These are phyloP conservation scores for Nanorana parkeri DNA, from an alignment of 2,113 vertebrate species.

Conservation along the genomic window DNA sequence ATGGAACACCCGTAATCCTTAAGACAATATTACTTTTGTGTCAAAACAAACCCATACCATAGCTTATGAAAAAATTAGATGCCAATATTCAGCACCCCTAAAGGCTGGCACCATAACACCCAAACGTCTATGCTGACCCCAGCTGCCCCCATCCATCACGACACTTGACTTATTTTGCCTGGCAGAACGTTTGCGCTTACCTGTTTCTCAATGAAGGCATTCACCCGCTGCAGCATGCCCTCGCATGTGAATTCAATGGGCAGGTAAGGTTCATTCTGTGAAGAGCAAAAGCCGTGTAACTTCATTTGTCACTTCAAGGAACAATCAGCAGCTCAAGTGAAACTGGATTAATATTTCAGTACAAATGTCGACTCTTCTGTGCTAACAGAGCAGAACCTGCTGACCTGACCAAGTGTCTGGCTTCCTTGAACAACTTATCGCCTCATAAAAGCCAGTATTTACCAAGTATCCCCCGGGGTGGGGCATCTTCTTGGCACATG, in stretches of 20 bases:
- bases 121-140: too few relatives aligned
- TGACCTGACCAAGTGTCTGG: too few relatives aligned
- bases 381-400: too few relatives aligned
- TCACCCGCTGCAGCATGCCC: slow-evolving; percentile 97
- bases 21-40: too few relatives aligned
- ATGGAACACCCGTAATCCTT: too few relatives aligned
- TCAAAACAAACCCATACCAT: too few relatives aligned
- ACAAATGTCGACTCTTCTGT: neutral
- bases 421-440: too few relatives aligned
- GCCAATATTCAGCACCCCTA: neutral
- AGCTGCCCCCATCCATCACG: too few relatives aligned
- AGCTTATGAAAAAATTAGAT: too few relatives aligned
- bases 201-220: slow-evolving; percentile 96
- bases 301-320: neutral
- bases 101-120: neutral
- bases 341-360: slow-evolving; percentile 1
- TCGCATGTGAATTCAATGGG: slow-evolving; percentile 98
- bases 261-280: slow-evolving; percentile 94
- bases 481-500: too few relatives aligned
- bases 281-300: slow-evolving; percentile 19
- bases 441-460: too few relatives aligned
- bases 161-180: neutral
- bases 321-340: neutral
- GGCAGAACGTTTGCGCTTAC: slow-evolving; percentile 65
- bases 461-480: too few relatives aligned